phyloP scores from a whole-genome alignment of 2,113 vertebrate species.

The Amphiprion ocellaris region DNA sequence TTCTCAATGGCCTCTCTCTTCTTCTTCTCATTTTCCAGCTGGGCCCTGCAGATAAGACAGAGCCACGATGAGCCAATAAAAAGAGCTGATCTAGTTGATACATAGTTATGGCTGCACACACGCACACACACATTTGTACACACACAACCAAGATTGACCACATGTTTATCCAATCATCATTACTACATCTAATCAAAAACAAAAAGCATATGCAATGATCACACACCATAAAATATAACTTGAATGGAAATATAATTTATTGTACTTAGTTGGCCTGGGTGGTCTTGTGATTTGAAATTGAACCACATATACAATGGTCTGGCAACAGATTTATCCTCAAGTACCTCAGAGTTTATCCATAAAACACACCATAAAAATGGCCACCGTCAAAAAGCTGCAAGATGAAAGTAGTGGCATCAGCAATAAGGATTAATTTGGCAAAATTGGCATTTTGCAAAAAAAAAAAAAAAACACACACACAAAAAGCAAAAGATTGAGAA shows the following conservation, averaged over 20 bases:
- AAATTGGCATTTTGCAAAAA: no score
- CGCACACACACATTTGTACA: neutral
- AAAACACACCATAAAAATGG: no score
- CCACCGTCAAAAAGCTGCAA: no score
- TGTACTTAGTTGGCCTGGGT: neutral
- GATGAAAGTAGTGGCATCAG: no score
- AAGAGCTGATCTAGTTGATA: conserved; percentile 20
- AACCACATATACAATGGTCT: neutral
- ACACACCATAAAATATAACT: neutral
- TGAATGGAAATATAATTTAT: neutral
- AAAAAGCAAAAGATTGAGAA: no score
- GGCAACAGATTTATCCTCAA: neutral
- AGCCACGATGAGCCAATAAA: conserved; percentile 42
- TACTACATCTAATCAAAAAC: neutral
- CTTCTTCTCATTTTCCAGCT: conserved; percentile 94
- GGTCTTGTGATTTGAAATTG: neutral
- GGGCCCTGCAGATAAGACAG: conserved; percentile 86
- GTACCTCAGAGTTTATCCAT: neutral
- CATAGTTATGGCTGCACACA: neutral
- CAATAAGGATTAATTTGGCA: no score
- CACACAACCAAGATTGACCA: neutral
- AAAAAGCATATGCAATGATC: neutral
- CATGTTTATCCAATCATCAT: neutral
- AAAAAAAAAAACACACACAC: no score
- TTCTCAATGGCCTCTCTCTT: conserved; percentile 90